A percentile compares a stretch with the other conserved stretches of the same genome.
Evolutionary conservation across 2,113 vertebrate species (phyloP).

Genomic region (Recurvirostra avosetta): DNA sequence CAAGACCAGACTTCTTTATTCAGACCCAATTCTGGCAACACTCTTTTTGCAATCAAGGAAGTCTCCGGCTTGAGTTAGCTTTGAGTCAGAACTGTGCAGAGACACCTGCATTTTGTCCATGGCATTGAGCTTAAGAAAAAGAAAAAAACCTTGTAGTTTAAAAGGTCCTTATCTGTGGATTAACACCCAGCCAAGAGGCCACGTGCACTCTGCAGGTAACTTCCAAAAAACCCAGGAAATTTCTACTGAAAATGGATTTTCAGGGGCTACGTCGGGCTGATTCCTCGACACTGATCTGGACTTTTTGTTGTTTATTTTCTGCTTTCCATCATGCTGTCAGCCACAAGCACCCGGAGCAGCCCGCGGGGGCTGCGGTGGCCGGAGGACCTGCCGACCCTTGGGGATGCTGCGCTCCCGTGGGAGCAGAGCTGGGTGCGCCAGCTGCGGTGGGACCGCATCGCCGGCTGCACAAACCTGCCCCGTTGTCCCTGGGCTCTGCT

Average conservation of each 20-base stretch:
- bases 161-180: background rate
- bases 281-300: background rate
- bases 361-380: fast-evolving
- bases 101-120: background rate
- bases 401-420: fast-evolving
- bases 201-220: background rate
- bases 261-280: background rate
- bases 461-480: background rate
- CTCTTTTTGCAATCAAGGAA: background rate
- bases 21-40: background rate
- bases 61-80: background rate
- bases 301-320: background rate
- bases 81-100: background rate
- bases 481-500: background rate
- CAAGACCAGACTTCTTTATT: background rate
- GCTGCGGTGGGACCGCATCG: no score
- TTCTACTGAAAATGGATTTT: background rate
- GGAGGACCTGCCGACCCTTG: fast-evolving
- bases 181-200: background rate
- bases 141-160: background rate
- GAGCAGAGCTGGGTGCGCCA: background rate
- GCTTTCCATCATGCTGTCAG: fast-evolving
- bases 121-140: background rate
- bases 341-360: fast-evolving
- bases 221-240: background rate